phyloP scores from a whole-genome alignment of 2,113 vertebrate species.

The Seriola aureovittata region DNA sequence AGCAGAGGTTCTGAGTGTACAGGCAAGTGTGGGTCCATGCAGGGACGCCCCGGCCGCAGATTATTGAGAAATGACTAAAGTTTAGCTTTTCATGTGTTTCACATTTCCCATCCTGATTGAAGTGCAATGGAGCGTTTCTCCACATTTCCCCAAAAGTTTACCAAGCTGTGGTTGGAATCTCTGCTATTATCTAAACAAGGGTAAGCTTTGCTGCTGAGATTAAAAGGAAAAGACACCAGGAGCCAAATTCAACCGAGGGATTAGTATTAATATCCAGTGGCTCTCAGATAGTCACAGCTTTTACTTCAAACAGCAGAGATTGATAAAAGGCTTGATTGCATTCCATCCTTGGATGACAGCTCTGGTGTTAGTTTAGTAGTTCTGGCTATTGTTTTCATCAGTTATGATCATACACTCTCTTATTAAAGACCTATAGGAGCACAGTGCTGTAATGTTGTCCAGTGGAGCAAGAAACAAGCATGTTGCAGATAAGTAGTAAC shows the following conservation, averaged over 20 bases:
- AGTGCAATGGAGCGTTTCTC: conserved; percentile 69
- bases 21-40: neutral
- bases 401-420: no score
- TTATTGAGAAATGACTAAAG: conserved; percentile 67
- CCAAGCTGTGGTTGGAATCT: conserved; percentile 75
- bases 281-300: neutral
- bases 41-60: conserved; percentile 32
- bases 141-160: conserved; percentile 75
- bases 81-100: conserved; percentile 75
- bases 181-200: conserved; percentile 69
- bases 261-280: neutral
- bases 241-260: neutral
- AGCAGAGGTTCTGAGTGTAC: neutral
- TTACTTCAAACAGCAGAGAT: neutral
- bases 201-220: conserved; percentile 36
- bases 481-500: no score
- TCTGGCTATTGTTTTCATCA: no score
- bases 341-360: neutral
- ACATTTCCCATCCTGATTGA: conserved; percentile 78
- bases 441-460: no score
- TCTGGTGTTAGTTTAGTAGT: neutral
- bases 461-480: no score
- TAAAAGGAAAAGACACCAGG: conserved; percentile 32
- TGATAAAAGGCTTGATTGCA: neutral
- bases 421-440: no score